Base-by-base conservation (phyloP, 2,888 invertebrate genomes). In the Leistus spinibarbis region DNA sequence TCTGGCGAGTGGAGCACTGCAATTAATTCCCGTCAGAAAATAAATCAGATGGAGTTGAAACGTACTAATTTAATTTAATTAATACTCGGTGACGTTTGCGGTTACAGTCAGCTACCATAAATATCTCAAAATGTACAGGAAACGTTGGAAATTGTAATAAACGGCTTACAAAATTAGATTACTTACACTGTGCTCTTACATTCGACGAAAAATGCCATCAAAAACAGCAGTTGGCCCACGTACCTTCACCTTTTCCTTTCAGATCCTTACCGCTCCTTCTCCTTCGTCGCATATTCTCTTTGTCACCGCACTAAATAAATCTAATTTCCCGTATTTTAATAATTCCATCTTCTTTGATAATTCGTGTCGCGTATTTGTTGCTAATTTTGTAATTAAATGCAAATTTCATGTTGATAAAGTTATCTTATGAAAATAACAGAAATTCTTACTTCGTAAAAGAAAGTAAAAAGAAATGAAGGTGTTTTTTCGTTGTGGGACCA, bases 31-130 rank as follows among this genome's bases (percentile, higher is more conserved):
- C 78, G 80, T 79, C 79, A 78, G 78, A 78, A 71, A 77, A 81
- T 81, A 81, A 81, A 81, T 81, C 81, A 81, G 76, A 77, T 77
- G 77, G 27, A 17, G 72, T 79, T 78, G 79, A 80, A 80, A 80
- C 79, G 79, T 79, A 79, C 80, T 80, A 80, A 81, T 81, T 81
- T 79, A 78, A 79, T 79, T 79, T 80, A 81, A 81, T 81, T 80
- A 81, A 81, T 81, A 81, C 79, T 13, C 77, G 76, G 60, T 60
- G 60, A 60, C 20, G 60, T 22, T 76, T 69, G 77, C 76, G 77
- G 72, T 72, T 64, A 66, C 57, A 54, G 56, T 22, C 66, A 57
- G 7, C 56, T n/a, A 64, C 65, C 72, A 65, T 72, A 72, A 72
- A 72, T 72, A 72, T 72, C 60, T 72, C 72, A 72, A 57, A 60